A percentile compares a stretch with the other conserved stretches of the same genome.
Conservation (phyloP, 1,140 invertebrate species). For the Ips typographus region DNA sequence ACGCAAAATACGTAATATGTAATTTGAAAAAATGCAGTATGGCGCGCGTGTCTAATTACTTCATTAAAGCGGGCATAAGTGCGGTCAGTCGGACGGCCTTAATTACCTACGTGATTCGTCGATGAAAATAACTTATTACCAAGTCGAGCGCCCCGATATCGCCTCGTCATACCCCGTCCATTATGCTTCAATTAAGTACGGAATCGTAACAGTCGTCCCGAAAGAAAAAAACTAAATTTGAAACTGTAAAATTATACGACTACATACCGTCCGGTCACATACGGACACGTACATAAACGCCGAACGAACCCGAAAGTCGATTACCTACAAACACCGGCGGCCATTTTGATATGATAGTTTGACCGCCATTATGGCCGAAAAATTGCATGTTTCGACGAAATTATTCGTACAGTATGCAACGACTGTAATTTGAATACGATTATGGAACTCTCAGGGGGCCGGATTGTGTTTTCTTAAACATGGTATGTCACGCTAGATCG, state of each 20-base stretch:
- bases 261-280: neutral
- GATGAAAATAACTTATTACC: slow-evolving; percentile 40
- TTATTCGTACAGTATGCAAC: slow-evolving; percentile 9
- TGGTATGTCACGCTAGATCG: neutral
- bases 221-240: slow-evolving; percentile 1
- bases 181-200: slow-evolving; percentile 21
- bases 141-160: slow-evolving; percentile 26
- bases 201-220: neutral
- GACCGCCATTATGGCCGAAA: slow-evolving; percentile 12
- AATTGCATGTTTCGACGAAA: slow-evolving; percentile 14
- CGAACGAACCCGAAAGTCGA: neutral
- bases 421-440: slow-evolving; percentile 15
- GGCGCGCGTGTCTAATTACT: slow-evolving; percentile 41
- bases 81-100: slow-evolving; percentile 21
- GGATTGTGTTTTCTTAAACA: neutral
- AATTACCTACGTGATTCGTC: slow-evolving; percentile 42
- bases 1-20: too few species aligned
- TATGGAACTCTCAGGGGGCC: slow-evolving; percentile 4
- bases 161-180: slow-evolving; percentile 37
- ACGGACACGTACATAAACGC: neutral
- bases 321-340: neutral
- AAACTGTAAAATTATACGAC: slow-evolving; percentile 4
- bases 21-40: slow-evolving; percentile 16
- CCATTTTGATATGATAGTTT: slow-evolving; percentile 5
- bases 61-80: slow-evolving; percentile 30